These are phyloP conservation scores for Apantesis nais DNA, from an alignment of 2,888 invertebrate genomes.

Conservation along the genomic window DNA sequence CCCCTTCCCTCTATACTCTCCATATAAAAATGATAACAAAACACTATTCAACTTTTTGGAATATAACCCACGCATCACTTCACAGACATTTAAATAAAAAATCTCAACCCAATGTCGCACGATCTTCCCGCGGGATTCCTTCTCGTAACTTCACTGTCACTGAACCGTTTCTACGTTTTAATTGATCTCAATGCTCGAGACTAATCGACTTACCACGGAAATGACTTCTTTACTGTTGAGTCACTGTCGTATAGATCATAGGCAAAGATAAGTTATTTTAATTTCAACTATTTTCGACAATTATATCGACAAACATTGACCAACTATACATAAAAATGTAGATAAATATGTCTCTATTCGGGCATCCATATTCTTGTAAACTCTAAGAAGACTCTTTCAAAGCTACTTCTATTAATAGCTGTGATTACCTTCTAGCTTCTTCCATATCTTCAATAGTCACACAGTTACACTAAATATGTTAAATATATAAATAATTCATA, in stretches of 20 bases:
- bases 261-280: slow-evolving; percentile 41
- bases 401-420: not conserved
- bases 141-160: slow-evolving; percentile 68
- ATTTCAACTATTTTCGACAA: not conserved
- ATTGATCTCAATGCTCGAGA: slow-evolving; percentile 82
- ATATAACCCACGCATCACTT: slow-evolving; percentile 43
- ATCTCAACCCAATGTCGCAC: slow-evolving; percentile 62
- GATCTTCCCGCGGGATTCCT: slow-evolving; percentile 79
- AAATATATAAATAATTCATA: not conserved
- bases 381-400: not conserved
- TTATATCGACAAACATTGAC: not conserved
- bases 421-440: not conserved
- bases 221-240: slow-evolving; percentile 68
- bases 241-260: slow-evolving; percentile 52
- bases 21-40: no score
- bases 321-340: not conserved
- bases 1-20: no score
- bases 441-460: not conserved
- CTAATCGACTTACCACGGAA: slow-evolving; percentile 80
- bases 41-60: slow-evolving; percentile 31
- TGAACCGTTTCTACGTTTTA: slow-evolving; percentile 72
- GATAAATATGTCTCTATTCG: not conserved
- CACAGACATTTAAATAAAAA: slow-evolving; percentile 36
- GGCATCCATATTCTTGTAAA: not conserved
- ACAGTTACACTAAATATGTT: no score